Evolutionary conservation across 2,888 invertebrate species (phyloP), one percentile per base, ranked within the genome.

Genomic region (Meiosimyza decipiens): DNA sequence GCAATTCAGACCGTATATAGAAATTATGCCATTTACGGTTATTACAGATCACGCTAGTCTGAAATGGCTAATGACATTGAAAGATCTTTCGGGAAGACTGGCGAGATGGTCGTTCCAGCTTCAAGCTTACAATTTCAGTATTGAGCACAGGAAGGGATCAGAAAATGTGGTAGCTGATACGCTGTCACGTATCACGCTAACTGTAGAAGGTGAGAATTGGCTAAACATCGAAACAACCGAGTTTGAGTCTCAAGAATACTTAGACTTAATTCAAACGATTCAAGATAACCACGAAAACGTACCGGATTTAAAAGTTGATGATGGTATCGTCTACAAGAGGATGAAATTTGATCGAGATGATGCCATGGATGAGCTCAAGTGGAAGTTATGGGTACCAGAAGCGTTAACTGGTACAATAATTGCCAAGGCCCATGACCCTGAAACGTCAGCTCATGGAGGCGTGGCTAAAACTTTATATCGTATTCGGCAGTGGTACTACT

Each of bases 71-170:
- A 72, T 72, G 72, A 22, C 52, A 1, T 15, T 72, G 1, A 67
- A 47, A 71, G 79, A 80, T 33, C 77, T 81, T 3, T 72, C 72
- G 22, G 82, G 80, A 5, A 70, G 79, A 50, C 69, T 82, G 47
- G 81, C 81, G 1, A 22, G 79, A 9, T 83, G 77, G 76, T 73
- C 74, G 0, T 16, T 77, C 5, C 68, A 73, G 18, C 47, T 77
- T 3, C 77, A 76, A 64, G 74, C 52, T 73, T 83, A 67, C 67
- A 73, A 73, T 77, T 49, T 71, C 70, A 22, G 57, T 1, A 73
- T 77, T 3, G 73, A 75, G 11, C 81, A 83, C 68, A 73, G 82
- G 9, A 80, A 77, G 59, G 81, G 81, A 1, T 74, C 74, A 1
- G 69, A 74, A 0, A 79, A 82, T 9, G 54, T 73, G 5, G 78